phyloP scores from a whole-genome alignment of 2,797 vertebrate species.

The Hybognathus amarus region DNA sequence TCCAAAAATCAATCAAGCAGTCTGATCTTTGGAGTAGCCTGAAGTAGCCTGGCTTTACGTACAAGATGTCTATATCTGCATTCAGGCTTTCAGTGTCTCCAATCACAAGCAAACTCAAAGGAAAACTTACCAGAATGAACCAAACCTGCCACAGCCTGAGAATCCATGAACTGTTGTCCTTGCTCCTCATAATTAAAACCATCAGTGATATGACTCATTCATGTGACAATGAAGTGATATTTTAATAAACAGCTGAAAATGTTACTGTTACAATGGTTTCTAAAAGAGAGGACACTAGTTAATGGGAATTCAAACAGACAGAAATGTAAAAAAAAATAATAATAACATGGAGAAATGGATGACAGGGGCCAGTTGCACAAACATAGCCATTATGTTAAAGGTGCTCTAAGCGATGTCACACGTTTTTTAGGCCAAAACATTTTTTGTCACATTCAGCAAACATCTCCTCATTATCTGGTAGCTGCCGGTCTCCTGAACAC shows the following conservation, averaged over 20 bases:
- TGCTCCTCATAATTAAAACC: slow-evolving; percentile 38
- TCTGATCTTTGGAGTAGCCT: not conserved
- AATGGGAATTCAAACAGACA: not conserved
- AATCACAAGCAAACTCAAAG: slow-evolving; percentile 40
- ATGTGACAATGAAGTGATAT: slow-evolving; percentile 32
- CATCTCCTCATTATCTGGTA: too few relatives aligned
- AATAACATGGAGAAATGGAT: not conserved
- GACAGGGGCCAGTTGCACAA: not conserved
- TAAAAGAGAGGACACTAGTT: slow-evolving; percentile 6
- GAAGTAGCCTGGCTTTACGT: not conserved
- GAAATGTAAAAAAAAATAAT: not conserved
- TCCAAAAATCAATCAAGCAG: not conserved
- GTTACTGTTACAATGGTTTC: slow-evolving; percentile 5
- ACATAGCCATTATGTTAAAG: too few relatives aligned
- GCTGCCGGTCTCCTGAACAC: too few relatives aligned
- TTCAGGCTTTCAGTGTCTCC: slow-evolving; percentile 28
- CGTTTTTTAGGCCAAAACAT: too few relatives aligned
- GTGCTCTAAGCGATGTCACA: too few relatives aligned
- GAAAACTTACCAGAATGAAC: slow-evolving; percentile 47
- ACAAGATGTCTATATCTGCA: not conserved
- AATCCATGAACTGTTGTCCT: slow-evolving; percentile 41
- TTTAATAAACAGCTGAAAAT: slow-evolving; percentile 42
- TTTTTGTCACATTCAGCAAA: too few relatives aligned
- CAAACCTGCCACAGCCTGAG: slow-evolving; percentile 27
- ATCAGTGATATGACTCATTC: slow-evolving; percentile 29